Conservation (phyloP, 2,797 vertebrate genomes). For the Hylomyscus alleni region DNA sequence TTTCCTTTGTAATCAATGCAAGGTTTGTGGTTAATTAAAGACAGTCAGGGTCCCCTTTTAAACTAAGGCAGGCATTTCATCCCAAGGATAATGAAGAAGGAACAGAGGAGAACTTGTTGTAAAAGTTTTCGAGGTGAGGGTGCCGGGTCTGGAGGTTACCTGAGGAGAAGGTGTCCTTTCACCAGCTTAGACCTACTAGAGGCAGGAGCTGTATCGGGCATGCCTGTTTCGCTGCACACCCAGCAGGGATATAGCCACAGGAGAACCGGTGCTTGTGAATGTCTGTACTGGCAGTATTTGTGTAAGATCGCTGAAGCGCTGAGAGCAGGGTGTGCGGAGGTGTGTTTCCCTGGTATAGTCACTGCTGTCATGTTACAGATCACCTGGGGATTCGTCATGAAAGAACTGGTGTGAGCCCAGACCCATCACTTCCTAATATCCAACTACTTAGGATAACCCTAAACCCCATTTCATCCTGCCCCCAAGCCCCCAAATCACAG, state of each 20-base stretch:
- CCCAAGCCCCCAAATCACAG: background rate
- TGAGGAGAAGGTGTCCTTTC: background rate
- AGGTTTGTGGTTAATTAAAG: constrained; percentile 75
- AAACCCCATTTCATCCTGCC: background rate
- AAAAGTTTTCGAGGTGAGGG: background rate
- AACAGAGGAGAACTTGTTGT: background rate
- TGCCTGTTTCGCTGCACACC: accelerated
- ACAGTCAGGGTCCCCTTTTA: constrained; percentile 70
- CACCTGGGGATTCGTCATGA: accelerated
- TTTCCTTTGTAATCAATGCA: constrained; percentile 63
- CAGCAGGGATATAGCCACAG: accelerated
- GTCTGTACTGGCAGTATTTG: accelerated
- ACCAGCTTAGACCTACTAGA: background rate
- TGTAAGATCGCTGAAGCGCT: background rate
- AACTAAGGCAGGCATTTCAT: constrained; percentile 27
- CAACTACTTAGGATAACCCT: background rate
- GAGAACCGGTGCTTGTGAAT: background rate
- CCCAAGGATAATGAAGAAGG: constrained; percentile 23
- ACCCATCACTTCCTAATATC: background rate
- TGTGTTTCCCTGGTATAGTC: accelerated
- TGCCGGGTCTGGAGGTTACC: background rate
- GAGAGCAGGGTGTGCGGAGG: accelerated
- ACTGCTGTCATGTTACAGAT: background rate
- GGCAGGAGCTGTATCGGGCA: background rate
- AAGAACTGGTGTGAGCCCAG: background rate